phyloP scores from a whole-genome alignment of 2,888 invertebrate genomes.

The Hyppa rectilinea region DNA sequence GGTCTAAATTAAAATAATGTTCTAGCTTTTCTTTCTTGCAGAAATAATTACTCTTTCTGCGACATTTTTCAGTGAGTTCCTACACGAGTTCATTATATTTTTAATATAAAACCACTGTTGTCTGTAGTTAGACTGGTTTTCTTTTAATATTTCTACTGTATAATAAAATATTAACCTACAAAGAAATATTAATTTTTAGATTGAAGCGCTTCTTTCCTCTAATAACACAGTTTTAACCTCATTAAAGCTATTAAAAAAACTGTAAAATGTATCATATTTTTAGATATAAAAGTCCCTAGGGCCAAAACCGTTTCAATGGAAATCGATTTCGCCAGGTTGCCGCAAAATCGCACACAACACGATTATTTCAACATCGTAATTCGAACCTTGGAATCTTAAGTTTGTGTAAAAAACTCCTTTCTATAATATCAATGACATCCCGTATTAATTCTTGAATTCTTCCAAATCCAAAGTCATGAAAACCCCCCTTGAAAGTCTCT shows the following conservation, averaged over 20 bases:
- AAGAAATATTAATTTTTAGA: not conserved
- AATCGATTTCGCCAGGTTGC: not conserved
- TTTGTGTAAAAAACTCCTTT: no score
- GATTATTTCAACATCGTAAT: no score
- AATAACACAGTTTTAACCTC: not conserved
- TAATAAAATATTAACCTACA: slow-evolving; percentile 14
- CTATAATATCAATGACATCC: no score
- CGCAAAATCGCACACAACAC: not conserved
- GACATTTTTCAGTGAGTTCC: slow-evolving; percentile 36
- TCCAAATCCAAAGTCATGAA: not conserved
- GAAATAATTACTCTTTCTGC: slow-evolving; percentile 38
- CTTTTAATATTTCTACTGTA: not conserved
- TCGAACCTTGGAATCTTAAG: no score
- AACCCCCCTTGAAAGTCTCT: no score
- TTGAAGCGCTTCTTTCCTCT: not conserved
- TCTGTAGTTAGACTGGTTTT: slow-evolving; percentile 7
- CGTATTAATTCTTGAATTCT: not conserved
- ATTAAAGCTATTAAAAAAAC: not conserved
- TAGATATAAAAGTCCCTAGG: not conserved
- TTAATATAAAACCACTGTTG: slow-evolving; percentile 28
- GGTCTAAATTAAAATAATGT: slow-evolving; percentile 37
- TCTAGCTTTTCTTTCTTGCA: slow-evolving; percentile 30
- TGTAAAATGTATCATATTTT: not conserved
- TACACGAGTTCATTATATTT: slow-evolving; percentile 30
- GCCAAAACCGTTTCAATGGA: not conserved